Conservation (phyloP, 1,140 invertebrate genomes). For the Popillia japonica region DNA sequence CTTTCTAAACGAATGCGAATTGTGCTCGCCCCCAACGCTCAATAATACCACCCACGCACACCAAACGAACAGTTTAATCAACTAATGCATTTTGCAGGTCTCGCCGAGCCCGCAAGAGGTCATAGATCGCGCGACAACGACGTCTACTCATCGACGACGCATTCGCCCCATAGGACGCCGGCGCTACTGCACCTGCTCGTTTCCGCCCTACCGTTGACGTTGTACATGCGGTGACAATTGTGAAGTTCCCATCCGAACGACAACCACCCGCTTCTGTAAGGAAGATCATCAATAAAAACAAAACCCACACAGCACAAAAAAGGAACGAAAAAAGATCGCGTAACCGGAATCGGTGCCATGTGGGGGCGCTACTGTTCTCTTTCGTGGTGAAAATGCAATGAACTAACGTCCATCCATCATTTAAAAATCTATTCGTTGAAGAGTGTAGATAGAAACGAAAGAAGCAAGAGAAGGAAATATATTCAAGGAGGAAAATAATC, state of each 20-base stretch:
- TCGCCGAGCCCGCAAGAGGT: conserved; percentile 57
- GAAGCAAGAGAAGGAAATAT: not conserved
- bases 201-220: conserved; percentile 38
- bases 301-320: conserved; percentile 13
- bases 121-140: conserved; percentile 54
- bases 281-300: conserved; percentile 13
- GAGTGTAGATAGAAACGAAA: not conserved
- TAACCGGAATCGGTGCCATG: not conserved
- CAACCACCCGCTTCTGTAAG: not conserved
- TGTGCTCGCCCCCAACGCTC: no score
- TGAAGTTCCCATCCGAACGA: conserved; percentile 26
- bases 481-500: not conserved
- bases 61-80: conserved; percentile 28
- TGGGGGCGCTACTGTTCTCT: conserved; percentile 4
- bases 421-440: conserved; percentile 39
- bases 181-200: conserved; percentile 33
- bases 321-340: conserved; percentile 4
- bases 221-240: conserved; percentile 27
- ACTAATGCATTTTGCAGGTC: conserved; percentile 47
- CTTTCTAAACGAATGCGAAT: no score
- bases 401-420: conserved; percentile 45
- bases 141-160: conserved; percentile 45
- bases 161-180: conserved; percentile 17
- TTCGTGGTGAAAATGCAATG: conserved; percentile 38
- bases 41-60: not conserved